Evolutionary conservation across 2,888 invertebrate genomes (phyloP).

Genomic region (Dexiosoma caninum): DNA sequence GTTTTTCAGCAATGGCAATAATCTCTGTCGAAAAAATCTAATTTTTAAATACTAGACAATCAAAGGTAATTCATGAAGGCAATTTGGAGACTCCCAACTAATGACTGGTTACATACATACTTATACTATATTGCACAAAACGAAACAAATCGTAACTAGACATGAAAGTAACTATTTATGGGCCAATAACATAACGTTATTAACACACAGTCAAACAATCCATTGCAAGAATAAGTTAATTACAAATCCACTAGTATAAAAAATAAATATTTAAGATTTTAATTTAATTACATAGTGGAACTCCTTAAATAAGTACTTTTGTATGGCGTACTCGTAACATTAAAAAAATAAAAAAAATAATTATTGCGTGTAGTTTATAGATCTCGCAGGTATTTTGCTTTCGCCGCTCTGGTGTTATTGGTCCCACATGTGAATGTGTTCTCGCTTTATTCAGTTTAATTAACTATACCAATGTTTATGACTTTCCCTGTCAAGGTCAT

Average conservation of each 20-base stretch:
- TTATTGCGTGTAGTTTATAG: slow-evolving; percentile 43
- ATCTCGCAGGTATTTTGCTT: slow-evolving; percentile 17
- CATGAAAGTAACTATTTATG: no score
- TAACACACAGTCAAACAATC: not conserved
- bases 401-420: not conserved
- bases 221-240: not conserved
- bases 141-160: no score
- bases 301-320: not conserved
- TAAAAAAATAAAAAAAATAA: not conserved
- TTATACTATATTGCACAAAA: no score
- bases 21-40: no score
- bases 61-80: no score
- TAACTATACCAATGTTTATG: slow-evolving; percentile 68
- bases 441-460: slow-evolving; percentile 64
- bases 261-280: not conserved
- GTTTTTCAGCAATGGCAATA: no score
- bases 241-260: not conserved
- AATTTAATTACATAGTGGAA: not conserved
- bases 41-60: no score
- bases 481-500: slow-evolving; percentile 48
- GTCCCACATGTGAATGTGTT: not conserved
- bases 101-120: no score
- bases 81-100: no score
- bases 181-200: no score
- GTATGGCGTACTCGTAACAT: not conserved